phyloP scores from a whole-genome alignment of 2,113 vertebrate species.

The Rhea americana region DNA sequence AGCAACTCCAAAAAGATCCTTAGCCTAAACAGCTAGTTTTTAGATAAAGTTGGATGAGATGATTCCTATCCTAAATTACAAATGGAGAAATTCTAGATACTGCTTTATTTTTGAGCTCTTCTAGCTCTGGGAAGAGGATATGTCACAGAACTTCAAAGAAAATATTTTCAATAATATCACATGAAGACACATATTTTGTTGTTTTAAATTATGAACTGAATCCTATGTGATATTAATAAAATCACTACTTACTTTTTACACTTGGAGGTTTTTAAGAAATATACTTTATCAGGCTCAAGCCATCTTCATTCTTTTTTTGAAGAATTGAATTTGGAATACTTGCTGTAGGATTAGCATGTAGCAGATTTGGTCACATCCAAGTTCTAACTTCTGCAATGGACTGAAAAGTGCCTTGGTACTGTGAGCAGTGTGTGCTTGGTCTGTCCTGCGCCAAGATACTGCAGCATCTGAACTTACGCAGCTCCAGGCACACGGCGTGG shows the following conservation, averaged over 20 bases:
- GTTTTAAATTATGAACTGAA: neutral
- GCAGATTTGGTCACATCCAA: neutral
- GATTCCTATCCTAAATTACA: neutral
- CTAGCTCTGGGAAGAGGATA: neutral
- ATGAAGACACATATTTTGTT: neutral
- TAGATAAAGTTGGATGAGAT: neutral
- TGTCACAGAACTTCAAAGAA: neutral
- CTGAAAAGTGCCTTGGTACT: neutral
- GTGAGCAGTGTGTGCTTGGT: accelerated
- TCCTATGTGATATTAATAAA: neutral
- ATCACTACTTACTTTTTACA: neutral
- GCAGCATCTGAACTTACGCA: neutral
- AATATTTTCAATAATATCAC: neutral
- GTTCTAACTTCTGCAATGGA: neutral
- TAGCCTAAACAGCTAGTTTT: neutral
- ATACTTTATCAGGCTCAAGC: neutral
- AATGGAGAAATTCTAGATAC: neutral
- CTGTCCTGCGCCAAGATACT: neutral
- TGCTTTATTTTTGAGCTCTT: neutral
- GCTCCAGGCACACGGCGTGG: neutral
- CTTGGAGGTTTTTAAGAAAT: neutral
- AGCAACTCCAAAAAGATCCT: neutral
- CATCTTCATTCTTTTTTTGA: neutral
- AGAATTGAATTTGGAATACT: neutral
- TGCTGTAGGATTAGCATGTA: neutral